Evolutionary conservation across 1,140 invertebrate genomes (phyloP), one percentile per base, ranked within the genome.

Genomic region (Sarcophaga bullata): DNA sequence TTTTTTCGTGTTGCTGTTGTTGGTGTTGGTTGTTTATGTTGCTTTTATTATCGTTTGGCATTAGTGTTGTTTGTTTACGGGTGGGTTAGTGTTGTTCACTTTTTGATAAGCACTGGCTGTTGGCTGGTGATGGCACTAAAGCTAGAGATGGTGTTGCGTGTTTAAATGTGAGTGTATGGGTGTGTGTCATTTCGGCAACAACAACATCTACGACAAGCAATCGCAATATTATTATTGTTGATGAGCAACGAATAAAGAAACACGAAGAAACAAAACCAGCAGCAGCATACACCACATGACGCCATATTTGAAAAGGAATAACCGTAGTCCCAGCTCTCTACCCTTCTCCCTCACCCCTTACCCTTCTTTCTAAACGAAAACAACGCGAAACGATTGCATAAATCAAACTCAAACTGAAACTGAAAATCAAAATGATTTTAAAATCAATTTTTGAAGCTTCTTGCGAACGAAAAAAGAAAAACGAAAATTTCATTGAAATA

Each of bases 381-480:
- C 0, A 46, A 13, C 0, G 73, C 11, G 46, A 48, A 76, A 52
- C 48, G 50, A 50, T 78, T 78, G 75, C 75, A 78, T 78, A 78
- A 78, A 78, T 78, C 25, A 37, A 37, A 37, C 25, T 37, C 25
- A 37, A 37, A 37, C 25, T 2, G 1, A 37, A 37, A 37, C 25
- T 37, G 25, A 37, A 37, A 37, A 37, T 37, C 75, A 78, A 78
- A 78, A 78, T 78, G 48, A 78, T 50, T 78, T 78, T 46, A 10
- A 50, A 78, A 78, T 78, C 75, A 78, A 78, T 78, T 78, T 72
- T 78, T 37, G 73, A 19, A 78, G 49, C 48, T 48, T 48, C n/a
- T 4, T 37, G 25, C 25, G 25, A 37, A 37, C 1, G 25, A 37
- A 37, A 37, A 37, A 2, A n/a, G n/a, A n/a, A 19, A 68, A 68